Evolutionary conservation across 2,888 invertebrate genomes (phyloP), one percentile per base, ranked within the genome.

Genomic region (Drosophila multiciliata): DNA sequence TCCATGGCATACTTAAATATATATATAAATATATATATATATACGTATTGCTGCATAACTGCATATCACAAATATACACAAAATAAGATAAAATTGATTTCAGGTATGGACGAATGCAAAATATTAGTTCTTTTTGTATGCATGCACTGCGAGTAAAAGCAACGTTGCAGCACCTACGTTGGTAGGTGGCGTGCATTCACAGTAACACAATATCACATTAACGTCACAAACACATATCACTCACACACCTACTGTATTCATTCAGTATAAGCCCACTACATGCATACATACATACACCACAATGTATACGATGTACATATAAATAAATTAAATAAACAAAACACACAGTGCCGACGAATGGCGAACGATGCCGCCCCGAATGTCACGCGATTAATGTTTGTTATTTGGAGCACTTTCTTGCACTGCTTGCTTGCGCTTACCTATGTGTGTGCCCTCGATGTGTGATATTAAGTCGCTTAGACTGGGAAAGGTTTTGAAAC

Each of bases 391-490:
- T 69, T 81, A 83, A 79, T 81, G 83, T 70, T 67, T 77, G 69
- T 67, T 75, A 70, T 72, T 72, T 75, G 69, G n/a, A 66, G 61
- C 57, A 45, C 66, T 73, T 61, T 65, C 53, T 48, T 52, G 49
- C 73, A 81, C 73, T 71, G 65, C 67, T 60, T 66, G 53, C 20
- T 55, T 49, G 36, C 57, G 87, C 91, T 92, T 95, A 97, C 97
- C 97, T 92, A 97, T 96, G 94, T 97, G 97, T 87, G 96, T 96
- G 92, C 96, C 96, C 95, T 97, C 97, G 91, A 97, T 97, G 94
- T 97, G 97, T 92, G 96, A 96, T 92, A 97, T 97, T 92, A 97
- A 94, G 92, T 97, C 97, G 87, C 95, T 94, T 92, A 97, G 94
- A 93, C 95, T 96, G 91, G 96, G 95, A 95, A 97, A 97, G 91